These are phyloP conservation scores for Telmatherina bonti DNA, from an alignment of 2,797 vertebrate genomes.

Conservation along the genomic window DNA sequence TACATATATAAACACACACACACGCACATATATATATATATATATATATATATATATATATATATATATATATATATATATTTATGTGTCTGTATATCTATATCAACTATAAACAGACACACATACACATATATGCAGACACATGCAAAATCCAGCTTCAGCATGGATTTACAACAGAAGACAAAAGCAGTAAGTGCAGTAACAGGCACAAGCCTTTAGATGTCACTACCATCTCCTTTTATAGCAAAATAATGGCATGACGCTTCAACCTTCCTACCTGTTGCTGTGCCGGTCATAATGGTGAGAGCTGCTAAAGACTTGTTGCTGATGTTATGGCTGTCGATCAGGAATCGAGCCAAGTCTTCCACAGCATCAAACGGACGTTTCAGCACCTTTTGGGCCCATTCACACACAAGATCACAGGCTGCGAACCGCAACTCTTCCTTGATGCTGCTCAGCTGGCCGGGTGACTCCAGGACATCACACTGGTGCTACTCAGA, in stretches of 20 bases:
- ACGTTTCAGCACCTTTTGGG: constrained; percentile 98
- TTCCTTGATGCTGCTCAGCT: constrained; percentile 90
- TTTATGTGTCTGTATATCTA: no score
- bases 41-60: no score
- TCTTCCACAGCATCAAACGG: constrained; percentile 96
- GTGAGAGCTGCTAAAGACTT: constrained; percentile 97
- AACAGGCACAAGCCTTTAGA: constrained; percentile 62
- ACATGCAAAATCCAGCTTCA: neutral
- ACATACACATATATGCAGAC: no score
- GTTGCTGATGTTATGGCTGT: constrained; percentile 98
- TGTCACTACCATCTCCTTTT: constrained; percentile 48
- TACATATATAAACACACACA: no score
- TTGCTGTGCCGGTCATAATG: constrained; percentile 91
- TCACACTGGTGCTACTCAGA: constrained; percentile 85
- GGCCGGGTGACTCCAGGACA: constrained; percentile 87
- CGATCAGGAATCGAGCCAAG: constrained; percentile 95
- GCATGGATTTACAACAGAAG: neutral
- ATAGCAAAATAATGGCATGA: neutral
- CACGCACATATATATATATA: neutral
- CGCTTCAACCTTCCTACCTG: constrained; percentile 82
- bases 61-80: no score
- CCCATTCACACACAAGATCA: constrained; percentile 98
- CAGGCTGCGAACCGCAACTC: constrained; percentile 95
- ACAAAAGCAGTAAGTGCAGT: constrained; percentile 10
- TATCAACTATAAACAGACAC: no score